Conservation (phyloP, 2,113 vertebrate species). For the Mellivora capensis region DNA sequence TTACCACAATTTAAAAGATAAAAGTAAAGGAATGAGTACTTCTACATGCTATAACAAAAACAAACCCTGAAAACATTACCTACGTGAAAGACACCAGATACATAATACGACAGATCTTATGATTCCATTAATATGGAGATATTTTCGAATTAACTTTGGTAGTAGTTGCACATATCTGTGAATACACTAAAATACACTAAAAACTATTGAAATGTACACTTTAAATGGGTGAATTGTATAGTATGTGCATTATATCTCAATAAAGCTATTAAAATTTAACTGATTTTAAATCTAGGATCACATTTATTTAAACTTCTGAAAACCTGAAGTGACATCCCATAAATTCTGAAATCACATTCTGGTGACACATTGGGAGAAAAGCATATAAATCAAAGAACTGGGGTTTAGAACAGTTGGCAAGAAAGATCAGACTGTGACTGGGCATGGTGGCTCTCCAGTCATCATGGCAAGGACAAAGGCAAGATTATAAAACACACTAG, state of each 20-base stretch:
- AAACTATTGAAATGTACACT: not conserved
- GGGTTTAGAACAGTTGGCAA: not conserved
- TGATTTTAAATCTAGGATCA: conserved; percentile 1
- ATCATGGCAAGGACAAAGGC: not conserved
- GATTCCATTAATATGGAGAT: not conserved
- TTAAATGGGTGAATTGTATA: not conserved
- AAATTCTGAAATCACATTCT: not conserved
- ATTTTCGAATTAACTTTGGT: not conserved
- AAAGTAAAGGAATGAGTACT: not conserved
- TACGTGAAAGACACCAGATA: conserved; percentile 17
- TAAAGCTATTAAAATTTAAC: conserved; percentile 6
- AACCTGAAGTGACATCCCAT: not conserved
- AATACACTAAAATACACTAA: not conserved
- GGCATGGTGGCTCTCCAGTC: not conserved
- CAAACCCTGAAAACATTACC: conserved; percentile 5
- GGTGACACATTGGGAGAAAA: not conserved
- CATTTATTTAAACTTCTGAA: not conserved
- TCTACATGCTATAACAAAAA: not conserved
- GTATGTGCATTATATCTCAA: not conserved
- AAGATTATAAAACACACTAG: not conserved
- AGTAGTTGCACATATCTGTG: not conserved
- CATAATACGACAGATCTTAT: not conserved
- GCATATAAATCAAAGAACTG: not conserved
- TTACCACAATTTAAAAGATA: not conserved
- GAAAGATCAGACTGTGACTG: not conserved